phyloP scores from a whole-genome alignment of 1,140 invertebrate species.

The Sitodiplosis mosellana region DNA sequence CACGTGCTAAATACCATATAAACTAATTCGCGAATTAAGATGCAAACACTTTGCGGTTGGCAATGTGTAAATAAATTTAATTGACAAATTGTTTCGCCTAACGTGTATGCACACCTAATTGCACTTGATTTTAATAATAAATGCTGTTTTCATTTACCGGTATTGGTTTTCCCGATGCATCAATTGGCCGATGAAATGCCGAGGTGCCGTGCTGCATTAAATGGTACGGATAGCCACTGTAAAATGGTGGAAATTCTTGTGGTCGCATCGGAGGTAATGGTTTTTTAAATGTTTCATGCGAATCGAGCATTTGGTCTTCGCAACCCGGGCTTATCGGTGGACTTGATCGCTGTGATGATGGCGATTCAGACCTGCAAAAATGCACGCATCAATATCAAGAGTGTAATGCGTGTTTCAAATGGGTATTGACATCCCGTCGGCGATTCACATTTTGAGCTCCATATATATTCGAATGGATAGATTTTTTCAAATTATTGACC shows the following conservation, averaged over 20 bases:
- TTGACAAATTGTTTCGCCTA: too few species aligned
- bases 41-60: neutral
- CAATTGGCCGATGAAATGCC: conserved; percentile 20
- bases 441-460: too few species aligned
- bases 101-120: too few species aligned
- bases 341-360: conserved; percentile 24
- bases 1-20: neutral
- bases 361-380: conserved; percentile 19
- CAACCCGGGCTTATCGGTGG: conserved; percentile 25
- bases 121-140: neutral
- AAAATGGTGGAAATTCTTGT: conserved; percentile 24
- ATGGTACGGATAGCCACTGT: conserved; percentile 24
- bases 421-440: neutral
- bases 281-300: conserved; percentile 22
- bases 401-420: neutral
- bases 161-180: conserved; percentile 21
- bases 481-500: too few species aligned
- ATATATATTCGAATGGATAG: too few species aligned
- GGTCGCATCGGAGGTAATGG: conserved; percentile 19
- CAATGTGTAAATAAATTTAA: neutral
- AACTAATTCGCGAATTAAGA: neutral
- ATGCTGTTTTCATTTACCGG: conserved; percentile 12
- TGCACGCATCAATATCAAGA: neutral
- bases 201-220: conserved; percentile 20
- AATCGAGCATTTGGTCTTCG: conserved; percentile 18